These are phyloP conservation scores for Poeciliopsis infans DNA, from an alignment of 2,797 vertebrate genomes.

Conservation along the genomic window DNA sequence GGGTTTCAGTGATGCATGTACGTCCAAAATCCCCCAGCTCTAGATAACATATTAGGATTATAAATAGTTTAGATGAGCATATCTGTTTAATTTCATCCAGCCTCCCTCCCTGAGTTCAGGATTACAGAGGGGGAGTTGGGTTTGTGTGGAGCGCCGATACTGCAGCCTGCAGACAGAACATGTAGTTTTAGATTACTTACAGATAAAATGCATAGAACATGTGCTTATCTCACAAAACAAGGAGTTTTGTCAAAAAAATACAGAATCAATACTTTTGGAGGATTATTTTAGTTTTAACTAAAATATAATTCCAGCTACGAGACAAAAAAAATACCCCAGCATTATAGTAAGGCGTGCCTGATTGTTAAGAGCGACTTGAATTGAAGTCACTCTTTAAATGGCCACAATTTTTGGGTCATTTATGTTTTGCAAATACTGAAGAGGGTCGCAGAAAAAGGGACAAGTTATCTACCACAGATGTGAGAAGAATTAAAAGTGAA, in stretches of 20 bases:
- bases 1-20: slow-evolving; percentile 70
- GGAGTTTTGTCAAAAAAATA: background rate
- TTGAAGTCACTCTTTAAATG: background rate
- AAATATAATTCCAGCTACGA: background rate
- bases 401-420: background rate
- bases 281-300: background rate
- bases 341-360: too few species aligned
- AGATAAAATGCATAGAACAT: background rate
- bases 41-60: slow-evolving; percentile 89
- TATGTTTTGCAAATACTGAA: background rate
- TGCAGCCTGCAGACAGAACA: slow-evolving; percentile 64
- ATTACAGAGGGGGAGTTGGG: slow-evolving; percentile 84
- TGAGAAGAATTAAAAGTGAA: background rate
- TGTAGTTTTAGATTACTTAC: slow-evolving; percentile 24
- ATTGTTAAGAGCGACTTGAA: background rate
- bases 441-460: background rate
- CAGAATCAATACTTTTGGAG: background rate
- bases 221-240: background rate
- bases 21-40: slow-evolving; percentile 78
- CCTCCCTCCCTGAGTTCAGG: slow-evolving; percentile 73
- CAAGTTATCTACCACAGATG: background rate
- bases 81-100: slow-evolving; percentile 83
- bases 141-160: slow-evolving; percentile 74
- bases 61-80: slow-evolving; percentile 87
- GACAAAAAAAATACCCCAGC: background rate